These are phyloP conservation scores for Cynopterus sphinx DNA, from an alignment of 2,797 vertebrate genomes.

Conservation along the genomic window DNA sequence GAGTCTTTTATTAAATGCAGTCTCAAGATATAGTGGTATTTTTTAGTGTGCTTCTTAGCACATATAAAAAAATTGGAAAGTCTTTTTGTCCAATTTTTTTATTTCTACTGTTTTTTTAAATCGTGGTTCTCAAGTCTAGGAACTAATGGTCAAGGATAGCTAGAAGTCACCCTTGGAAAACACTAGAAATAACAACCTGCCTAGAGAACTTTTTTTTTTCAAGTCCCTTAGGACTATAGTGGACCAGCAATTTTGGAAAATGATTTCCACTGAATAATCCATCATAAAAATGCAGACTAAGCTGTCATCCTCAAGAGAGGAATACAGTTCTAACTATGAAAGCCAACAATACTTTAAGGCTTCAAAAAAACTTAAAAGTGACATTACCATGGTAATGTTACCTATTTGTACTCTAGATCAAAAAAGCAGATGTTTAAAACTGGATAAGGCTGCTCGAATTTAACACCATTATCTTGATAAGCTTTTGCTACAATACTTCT, in stretches of 20 bases:
- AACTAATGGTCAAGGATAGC: neutral
- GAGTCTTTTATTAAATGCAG: neutral
- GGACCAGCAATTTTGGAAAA: conserved; percentile 5
- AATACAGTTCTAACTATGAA: neutral
- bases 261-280: conserved; percentile 30
- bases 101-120: neutral
- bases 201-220: neutral
- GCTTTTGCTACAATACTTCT: neutral
- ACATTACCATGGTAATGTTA: conserved; percentile 26
- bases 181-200: neutral
- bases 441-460: conserved; percentile 55
- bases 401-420: conserved; percentile 31
- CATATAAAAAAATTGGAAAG: conserved; percentile 6
- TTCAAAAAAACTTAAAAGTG: neutral
- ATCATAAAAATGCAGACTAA: conserved; percentile 17
- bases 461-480: conserved; percentile 61
- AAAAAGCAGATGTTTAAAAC: conserved; percentile 58
- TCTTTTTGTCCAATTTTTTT: neutral
- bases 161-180: neutral
- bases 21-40: neutral
- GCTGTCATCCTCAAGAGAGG: neutral
- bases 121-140: neutral
- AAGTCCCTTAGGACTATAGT: neutral
- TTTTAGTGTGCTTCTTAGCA: neutral
- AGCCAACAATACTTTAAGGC: neutral